Base-by-base conservation (phyloP, 2,113 vertebrate genomes). In the Nyctereutes procyonoides region DNA sequence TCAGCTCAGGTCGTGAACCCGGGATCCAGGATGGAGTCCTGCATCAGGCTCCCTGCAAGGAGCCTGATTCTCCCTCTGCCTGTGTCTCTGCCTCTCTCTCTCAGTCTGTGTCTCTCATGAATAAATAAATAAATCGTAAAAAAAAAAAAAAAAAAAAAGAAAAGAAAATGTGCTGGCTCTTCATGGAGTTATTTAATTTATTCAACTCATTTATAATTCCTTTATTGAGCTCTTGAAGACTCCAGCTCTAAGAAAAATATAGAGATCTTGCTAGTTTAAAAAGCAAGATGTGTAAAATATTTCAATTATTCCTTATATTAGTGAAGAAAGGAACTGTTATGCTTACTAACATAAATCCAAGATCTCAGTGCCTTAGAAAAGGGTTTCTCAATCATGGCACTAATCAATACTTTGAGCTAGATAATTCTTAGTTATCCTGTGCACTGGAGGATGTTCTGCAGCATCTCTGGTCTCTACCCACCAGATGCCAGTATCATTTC, bases 211-310 rank as follows among this genome's bases (percentile, higher is more conserved):
- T 82, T 77, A 51, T 63, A 80, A 69, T 63, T 56, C 63, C 43
- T 93, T 86, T 82, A 67, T 38, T 89, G n/a, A 58, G 43, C 93
- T 67, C 28, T 74, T n/a, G 65, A 96, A 95, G 38, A 58, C 7
- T 60, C 82, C 48, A 91, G 35, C 11, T 73, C 51, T 60, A 69
- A 65, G 28, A 35, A 79, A 93, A 93, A 82, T 24, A 77, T 5
- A 51, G 53, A 76, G 51, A 28, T 58, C 32, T 55, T 95, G 86
- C 2, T 30, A 55, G 17, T 51, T 26, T 73, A 58, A 62, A 74
- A 67, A 60, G 32, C 14, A 26, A 82, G 60, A 48, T 5, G 1
- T 73, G 3, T 62, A 13, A 83, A 8, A 13, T 20, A 82, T 77
- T 93, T 88, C 43, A 95, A 48, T 56, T 62, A 20, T 60, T 95